Base-by-base conservation (phyloP, 1,140 invertebrate species). In the Drosophila mayri region DNA sequence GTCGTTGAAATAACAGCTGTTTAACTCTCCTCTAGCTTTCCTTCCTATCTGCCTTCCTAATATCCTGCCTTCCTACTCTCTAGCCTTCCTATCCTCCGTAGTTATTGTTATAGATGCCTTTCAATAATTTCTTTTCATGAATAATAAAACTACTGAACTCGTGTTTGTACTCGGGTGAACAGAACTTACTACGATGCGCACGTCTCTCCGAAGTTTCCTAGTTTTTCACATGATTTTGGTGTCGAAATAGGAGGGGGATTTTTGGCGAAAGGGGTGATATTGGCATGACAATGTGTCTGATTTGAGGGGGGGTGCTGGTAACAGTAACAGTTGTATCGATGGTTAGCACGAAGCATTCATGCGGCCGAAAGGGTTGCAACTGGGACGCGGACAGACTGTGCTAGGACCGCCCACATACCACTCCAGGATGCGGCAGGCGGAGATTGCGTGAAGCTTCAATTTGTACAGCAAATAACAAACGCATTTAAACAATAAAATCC, bases 1-100 rank as follows among this genome's bases (percentile, higher is more conserved):
- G 67, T 85, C 72, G 79, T 78, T 86, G 85, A 80, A 78, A 82
- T 80, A 83, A 91, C 85, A 83, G 80, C 85, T 72, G 81, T 64
- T 79, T 62, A 72, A 18, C 54, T 78, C 57, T 38, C 30, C 16
- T 59, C 52, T 49, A 59, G 43, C 50, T n/a, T 41, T 54, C 35
- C 46, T 5, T 49, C 46, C 46, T 49, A 49, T 30, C 18, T 43
- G 9, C 44, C 44, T 43, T 12, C 37, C 16, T 44, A 14, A 8
- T 0, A n/a, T n/a, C 38, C n/a, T 46, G 22, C 20, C 30, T 25
- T 46, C 22, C 16, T 35, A 12, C 20, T 25, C 20, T 61, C 44
- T 10, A 30, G 43, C 44, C 44, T 47, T n/a, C 38, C n/a, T 46
- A 20, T 52, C 18, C 18, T 64, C 73, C 59, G 32, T 67, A 65